Base-by-base conservation (phyloP, 2,113 vertebrate species). In the Diphyllodes magnificus region DNA sequence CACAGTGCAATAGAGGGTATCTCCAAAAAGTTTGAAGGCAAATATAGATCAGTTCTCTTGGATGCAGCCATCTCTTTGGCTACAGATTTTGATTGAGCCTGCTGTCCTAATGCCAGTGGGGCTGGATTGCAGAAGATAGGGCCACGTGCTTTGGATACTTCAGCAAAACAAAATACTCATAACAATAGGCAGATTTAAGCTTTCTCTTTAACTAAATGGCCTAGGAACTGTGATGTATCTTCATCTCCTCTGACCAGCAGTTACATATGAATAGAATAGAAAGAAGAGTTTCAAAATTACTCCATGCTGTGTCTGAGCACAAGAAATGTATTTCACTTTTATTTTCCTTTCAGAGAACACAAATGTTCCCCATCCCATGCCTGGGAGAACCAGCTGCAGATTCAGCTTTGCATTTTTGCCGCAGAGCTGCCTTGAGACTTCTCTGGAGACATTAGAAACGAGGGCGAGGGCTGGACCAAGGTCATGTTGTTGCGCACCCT, bases 1-100 rank as follows among this genome's bases (percentile, higher is more conserved):
- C 0, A 0, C 63, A 53, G 15, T 59, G 31, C 35, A 77, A 47
- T 23, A 31, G 0, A 37, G 23, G 18, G 4, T 47, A 35, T 66
- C 28, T 69, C 40, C 61, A 42, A 54, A 78, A 6, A 11, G 2
- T 42, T 2, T 63, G 61, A 63, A 80, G 69, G 30, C 23, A 89
- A 78, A 40, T 2, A 37, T 18, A 53, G 15, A 9, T 18, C 13
- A 53, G 8, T 33, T 81, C 40, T 61, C 20, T 21, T 77, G 33
- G n/a, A 53, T 64, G 40, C 59, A 90, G 14, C 27, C 31, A 23
- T 65, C 44, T 79, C 23, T 47, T 72, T 42, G 44, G 37, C 42
- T 81, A 30, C 3, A 10, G 51, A 39, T 15, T 69, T 83, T 11
- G 25, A 53, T 7, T 65, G 35, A 81, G 51, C 3, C 39, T 73